Percentiles rank a stretch among this genome's conserved stretches.
Evolutionary conservation across 1,140 invertebrate species (phyloP).

Genomic region (Polypedilum vanderplanki): DNA sequence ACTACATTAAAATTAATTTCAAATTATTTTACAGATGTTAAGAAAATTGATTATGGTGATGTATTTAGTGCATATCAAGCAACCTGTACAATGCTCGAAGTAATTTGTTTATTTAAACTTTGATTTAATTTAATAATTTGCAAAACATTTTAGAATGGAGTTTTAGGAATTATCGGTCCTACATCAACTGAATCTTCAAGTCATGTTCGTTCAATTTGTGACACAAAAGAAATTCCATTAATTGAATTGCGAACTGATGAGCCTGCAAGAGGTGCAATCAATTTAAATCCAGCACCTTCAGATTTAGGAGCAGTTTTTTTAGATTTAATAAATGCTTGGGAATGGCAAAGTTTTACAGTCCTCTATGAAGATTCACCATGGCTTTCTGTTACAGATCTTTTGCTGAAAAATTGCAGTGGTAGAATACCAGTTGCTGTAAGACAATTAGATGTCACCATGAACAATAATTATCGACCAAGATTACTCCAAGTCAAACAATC

Average conservation of each 20-base stretch:
- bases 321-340: constrained; percentile 62
- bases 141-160: constrained; percentile 47
- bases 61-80: neutral
- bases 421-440: constrained; percentile 51
- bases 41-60: neutral
- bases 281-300: constrained; percentile 73
- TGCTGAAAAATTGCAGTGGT: constrained; percentile 64
- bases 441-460: constrained; percentile 47
- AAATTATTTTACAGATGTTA: neutral
- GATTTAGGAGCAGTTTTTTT: constrained; percentile 63
- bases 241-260: constrained; percentile 65
- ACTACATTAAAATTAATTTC: neutral
- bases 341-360: constrained; percentile 81
- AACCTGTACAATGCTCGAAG: neutral
- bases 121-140: neutral
- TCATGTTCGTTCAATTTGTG: constrained; percentile 79
- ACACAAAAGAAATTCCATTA: constrained; percentile 81
- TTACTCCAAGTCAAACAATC: constrained; percentile 49
- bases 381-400: constrained; percentile 64
- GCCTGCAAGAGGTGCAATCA: constrained; percentile 55
- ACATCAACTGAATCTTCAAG: constrained; percentile 54
- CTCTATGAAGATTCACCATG: constrained; percentile 60
- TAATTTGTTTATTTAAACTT: neutral
- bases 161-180: constrained; percentile 78
- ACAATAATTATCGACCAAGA: constrained; percentile 44